Percentiles rank a stretch among this genome's conserved stretches.
These are phyloP conservation scores for Stenichneumon culpator DNA, from an alignment of 2,888 invertebrate species.

Conservation along the genomic window DNA sequence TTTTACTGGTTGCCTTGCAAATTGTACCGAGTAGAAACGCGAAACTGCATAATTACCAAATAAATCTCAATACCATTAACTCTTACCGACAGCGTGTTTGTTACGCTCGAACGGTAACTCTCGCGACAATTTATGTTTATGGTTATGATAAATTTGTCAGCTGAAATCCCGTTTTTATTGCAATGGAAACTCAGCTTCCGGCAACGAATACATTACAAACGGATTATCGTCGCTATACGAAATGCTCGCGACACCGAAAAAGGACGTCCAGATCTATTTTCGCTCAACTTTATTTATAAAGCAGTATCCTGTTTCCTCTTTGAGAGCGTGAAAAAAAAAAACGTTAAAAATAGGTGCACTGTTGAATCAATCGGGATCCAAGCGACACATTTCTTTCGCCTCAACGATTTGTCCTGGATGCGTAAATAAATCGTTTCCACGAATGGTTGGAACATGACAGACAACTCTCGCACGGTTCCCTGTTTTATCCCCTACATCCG, in stretches of 20 bases:
- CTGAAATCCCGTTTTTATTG: not conserved
- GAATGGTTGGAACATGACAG: not conserved
- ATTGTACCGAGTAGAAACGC: not conserved
- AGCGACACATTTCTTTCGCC: not conserved
- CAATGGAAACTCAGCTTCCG: not conserved
- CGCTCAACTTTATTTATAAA: not conserved
- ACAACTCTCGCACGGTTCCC: not conserved
- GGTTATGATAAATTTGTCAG: not conserved
- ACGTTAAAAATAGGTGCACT: not conserved
- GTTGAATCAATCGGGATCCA: not conserved
- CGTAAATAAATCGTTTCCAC: conserved; percentile 5
- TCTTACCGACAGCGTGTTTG: not conserved
- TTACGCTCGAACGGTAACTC: not conserved
- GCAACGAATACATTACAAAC: not conserved
- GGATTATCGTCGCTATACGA: not conserved
- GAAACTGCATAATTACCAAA: not conserved
- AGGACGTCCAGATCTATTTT: not conserved
- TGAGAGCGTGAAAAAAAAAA: not conserved
- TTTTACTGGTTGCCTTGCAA: not conserved
- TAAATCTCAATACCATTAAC: not conserved
- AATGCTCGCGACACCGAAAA: not conserved
- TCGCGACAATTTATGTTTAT: not conserved
- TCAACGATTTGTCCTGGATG: not conserved
- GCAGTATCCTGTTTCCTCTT: conserved; percentile 1
- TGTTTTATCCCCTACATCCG: not conserved